Evolutionary conservation across 1,140 invertebrate species (phyloP).

Genomic region (Caenorhabditis latens): DNA sequence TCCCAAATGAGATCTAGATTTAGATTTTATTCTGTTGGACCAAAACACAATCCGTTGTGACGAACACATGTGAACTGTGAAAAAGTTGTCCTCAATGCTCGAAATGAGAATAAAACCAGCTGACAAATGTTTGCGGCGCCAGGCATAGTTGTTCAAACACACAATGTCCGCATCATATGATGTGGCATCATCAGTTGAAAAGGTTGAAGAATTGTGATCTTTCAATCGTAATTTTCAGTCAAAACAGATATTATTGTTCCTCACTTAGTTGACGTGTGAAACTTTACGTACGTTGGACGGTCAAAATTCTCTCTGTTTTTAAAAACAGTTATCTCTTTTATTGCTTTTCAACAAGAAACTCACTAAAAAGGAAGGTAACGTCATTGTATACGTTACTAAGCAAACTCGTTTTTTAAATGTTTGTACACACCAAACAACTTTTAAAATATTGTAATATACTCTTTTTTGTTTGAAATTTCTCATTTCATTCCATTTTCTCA

Average conservation of each 20-base stretch:
- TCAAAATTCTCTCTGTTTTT: neutral
- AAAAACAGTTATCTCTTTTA: neutral
- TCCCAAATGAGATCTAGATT: neutral
- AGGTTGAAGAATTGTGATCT: neutral
- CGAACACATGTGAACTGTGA: neutral
- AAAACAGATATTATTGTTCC: neutral
- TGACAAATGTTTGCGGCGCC: conserved; percentile 48
- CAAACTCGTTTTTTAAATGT: neutral
- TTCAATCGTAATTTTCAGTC: neutral
- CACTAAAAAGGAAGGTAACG: neutral
- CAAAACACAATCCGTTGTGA: neutral
- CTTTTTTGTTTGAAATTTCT: neutral
- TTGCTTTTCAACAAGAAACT: neutral
- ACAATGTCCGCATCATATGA: conserved; percentile 40
- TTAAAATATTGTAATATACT: neutral
- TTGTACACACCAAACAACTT: neutral
- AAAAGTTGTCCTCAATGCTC: neutral
- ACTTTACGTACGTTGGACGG: neutral
- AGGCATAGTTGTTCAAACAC: conserved; percentile 50
- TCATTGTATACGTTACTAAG: neutral
- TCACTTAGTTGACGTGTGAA: neutral
- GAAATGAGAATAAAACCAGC: conserved; percentile 34
- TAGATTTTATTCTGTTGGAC: too few species aligned
- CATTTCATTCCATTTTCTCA: neutral
- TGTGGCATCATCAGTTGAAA: conserved; percentile 33